Evolutionary conservation across 2,797 vertebrate genomes (phyloP).

Genomic region (Spinus pinus): DNA sequence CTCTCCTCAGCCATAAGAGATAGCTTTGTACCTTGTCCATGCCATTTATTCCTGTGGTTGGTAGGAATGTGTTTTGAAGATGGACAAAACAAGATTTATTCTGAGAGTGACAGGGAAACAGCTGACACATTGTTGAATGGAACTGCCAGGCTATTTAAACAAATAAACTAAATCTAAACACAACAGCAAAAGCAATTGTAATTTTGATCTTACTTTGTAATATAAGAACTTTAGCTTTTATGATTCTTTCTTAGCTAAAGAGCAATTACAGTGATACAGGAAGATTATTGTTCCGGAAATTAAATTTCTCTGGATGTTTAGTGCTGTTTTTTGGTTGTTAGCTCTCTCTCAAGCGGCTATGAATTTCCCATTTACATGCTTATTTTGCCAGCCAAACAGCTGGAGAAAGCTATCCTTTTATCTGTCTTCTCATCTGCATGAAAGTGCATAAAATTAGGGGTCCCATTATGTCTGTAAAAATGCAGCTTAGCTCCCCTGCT

Average conservation of each 20-base stretch:
- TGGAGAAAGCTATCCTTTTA: not conserved
- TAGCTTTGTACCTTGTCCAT: not conserved
- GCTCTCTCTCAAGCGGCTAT: not conserved
- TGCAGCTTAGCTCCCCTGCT: not conserved
- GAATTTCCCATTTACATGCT: not conserved
- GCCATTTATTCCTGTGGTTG: not conserved
- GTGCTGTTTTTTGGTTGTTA: not conserved
- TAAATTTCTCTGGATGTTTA: conserved; percentile 5
- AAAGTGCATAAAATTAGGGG: not conserved
- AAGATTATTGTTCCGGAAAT: conserved; percentile 31
- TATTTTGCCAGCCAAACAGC: not conserved
- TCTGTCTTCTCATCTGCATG: not conserved
- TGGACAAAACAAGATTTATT: not conserved
- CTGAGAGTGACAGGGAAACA: not conserved
- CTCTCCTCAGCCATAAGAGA: not conserved
- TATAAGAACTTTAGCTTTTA: not conserved
- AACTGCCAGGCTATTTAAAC: not conserved
- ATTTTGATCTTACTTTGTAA: not conserved
- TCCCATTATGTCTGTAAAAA: not conserved
- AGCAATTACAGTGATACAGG: not conserved
- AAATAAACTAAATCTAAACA: not conserved
- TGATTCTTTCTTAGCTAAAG: not conserved
- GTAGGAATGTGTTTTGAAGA: not conserved
- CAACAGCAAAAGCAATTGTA: not conserved
- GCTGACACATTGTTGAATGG: not conserved